Evolutionary conservation across 1,140 invertebrate genomes (phyloP).

Genomic region (Drosophila kikkawai): DNA sequence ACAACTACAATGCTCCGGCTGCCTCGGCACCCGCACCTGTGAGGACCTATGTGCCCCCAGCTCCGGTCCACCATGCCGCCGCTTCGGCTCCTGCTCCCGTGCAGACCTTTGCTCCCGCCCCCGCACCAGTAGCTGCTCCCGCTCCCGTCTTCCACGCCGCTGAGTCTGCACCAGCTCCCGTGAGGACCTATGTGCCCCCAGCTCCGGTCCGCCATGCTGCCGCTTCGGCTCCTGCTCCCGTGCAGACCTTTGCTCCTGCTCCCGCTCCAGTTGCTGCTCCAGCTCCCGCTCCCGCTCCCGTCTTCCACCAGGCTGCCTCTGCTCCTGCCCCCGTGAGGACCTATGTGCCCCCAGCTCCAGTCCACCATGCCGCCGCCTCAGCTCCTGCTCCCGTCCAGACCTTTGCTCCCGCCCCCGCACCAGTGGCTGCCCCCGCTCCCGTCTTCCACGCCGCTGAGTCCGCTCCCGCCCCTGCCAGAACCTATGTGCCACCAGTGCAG

Average conservation of each 20-base stretch:
- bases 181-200: constrained; percentile 24
- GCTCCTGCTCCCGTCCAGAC: constrained; percentile 41
- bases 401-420: constrained; percentile 52
- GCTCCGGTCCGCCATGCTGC: constrained; percentile 30
- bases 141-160: constrained; percentile 25
- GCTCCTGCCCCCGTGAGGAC: constrained; percentile 39
- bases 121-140: not conserved
- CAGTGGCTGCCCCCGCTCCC: constrained; percentile 46
- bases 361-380: constrained; percentile 32
- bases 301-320: constrained; percentile 15
- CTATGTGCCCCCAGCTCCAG: constrained; percentile 25
- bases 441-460: constrained; percentile 46
- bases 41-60: constrained; percentile 25
- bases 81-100: constrained; percentile 52
- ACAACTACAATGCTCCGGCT: constrained; percentile 63
- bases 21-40: constrained; percentile 37
- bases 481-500: constrained; percentile 36
- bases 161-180: constrained; percentile 34
- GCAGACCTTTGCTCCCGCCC: constrained; percentile 30
- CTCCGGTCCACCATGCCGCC: constrained; percentile 30
- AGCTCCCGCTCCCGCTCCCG: constrained; percentile 31
- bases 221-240: constrained; percentile 53
- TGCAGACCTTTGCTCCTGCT: constrained; percentile 30
- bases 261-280: constrained; percentile 34
- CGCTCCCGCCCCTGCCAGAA: constrained; percentile 42